Base-by-base conservation (phyloP, 2,113 vertebrate genomes). In the Athene noctua region DNA sequence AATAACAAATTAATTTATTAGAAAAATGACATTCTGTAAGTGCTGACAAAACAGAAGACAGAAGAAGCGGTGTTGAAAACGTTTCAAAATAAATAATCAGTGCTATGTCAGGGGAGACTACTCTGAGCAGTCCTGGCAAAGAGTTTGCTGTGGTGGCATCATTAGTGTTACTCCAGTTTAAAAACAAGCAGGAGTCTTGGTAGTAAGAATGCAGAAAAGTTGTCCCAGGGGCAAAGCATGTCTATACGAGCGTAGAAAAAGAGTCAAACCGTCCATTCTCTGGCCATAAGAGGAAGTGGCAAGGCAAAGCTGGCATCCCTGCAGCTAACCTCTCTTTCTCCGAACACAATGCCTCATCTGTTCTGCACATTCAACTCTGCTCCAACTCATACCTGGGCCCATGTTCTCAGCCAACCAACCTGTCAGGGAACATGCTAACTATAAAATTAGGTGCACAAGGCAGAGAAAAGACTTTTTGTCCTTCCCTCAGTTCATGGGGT, bases 291-390 rank as follows among this genome's bases (percentile, higher is more conserved):
- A 21, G 13, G 7, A 88, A 90, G 20, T 15, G 18, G 20, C 58
- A 92, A 73, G 0, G 15, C 36, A 83, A 46, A 90, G 49, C 14
- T 26, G 15, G 47, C 3, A 1, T 21, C 21, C 52, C 14, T 1
- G 0, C 8, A 68, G 34, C 62, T 13, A 17, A 34, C 14, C 0
- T 21, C 5, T 58, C 26, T 61, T 71, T 40, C 52, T 82, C 36
- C 0, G 0, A 54, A 65, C 0, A 1, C 57, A 40, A 4, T 2
- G 5, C 7, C 13, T 62, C 34, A 15, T 47, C 59, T 30, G 13
- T 47, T 30, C 68, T 67, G 21, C 0, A 0, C 15, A 9, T 40
- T 63, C 4, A 0, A 13, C 13, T 30, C 29, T 0, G 0, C 51
- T n/a, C 25, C 44, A 61, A 44, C 52, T 23, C 49, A 46, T 12